Conservation (phyloP, 2,888 invertebrate species). For the Leptopterna dolabrata region DNA sequence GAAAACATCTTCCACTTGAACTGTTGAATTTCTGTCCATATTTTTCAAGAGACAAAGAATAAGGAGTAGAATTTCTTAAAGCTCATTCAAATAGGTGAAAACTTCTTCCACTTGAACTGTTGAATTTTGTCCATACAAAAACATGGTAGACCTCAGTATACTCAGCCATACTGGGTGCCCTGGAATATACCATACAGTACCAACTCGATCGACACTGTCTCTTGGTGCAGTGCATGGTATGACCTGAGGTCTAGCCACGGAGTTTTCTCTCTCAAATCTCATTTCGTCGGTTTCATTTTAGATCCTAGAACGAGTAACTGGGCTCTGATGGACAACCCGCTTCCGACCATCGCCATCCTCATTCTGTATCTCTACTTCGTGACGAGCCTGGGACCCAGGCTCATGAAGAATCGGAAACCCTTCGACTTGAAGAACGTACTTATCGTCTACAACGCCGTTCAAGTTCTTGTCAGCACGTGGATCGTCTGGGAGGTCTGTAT, state of each 20-base stretch:
- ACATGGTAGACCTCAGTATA: no score
- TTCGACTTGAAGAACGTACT: constrained; percentile 69
- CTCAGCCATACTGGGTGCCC: no score
- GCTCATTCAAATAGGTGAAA: no score
- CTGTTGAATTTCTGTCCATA: no score
- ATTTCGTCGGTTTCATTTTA: constrained; percentile 59
- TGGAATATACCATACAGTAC: no score
- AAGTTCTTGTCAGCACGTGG: constrained; percentile 72
- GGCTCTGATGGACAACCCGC: constrained; percentile 70
- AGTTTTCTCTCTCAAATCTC: background rate
- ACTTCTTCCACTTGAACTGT: no score
- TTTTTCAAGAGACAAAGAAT: no score
- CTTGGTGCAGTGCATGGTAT: no score
- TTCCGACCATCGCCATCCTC: constrained; percentile 69
- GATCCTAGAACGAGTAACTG: constrained; percentile 69
- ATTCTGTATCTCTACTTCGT: constrained; percentile 69
- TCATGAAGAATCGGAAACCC: constrained; percentile 70
- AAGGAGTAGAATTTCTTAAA: no score
- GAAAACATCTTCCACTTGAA: no score
- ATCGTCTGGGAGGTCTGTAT: constrained; percentile 79
- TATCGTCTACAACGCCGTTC: constrained; percentile 70
- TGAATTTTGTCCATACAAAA: no score
- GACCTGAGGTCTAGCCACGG: background rate
- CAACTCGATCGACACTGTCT: no score
- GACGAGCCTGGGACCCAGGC: constrained; percentile 68